Evolutionary conservation across 2,797 vertebrate genomes (phyloP), one percentile per base, ranked within the genome.

Genomic region (Staurois parvus): DNA sequence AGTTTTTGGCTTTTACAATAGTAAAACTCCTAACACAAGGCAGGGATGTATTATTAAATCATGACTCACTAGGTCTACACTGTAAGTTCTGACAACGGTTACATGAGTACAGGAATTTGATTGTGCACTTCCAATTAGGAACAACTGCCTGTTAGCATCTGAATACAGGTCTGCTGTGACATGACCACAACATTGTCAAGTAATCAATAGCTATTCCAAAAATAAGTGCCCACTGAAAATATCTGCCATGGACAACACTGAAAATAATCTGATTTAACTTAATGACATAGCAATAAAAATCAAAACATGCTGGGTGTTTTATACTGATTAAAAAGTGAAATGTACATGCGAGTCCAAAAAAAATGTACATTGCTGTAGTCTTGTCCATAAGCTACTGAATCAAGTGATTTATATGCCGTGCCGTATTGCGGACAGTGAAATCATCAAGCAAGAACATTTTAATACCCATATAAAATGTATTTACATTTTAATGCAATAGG

Each of bases 31-130:
- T 24, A 24, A 3, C 19, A 29, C 26, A 30, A 78, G 56, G 72
- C 74, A 74, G 79, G 32, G 72, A 85, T 30, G 40, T 81, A 76
- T 81, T 32, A 81, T 85, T 81, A 75, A 24, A 5, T 24, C 32
- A 69, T 86, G 84, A 81, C 28, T 85, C 84, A 85, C 69, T 68
- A 56, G 59, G 37, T 24, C 13, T 1, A 15, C 4, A 15, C 3
- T 4, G 17, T 68, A 68, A 80, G 78, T 21, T 2, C 3, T 70
- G 8, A 42, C 26, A 52, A 64, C 6, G 66, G 11, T 56, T 8
- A n/a, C 24, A 17, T 19, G 42, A 15, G 19, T 69, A 30, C 30
- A 81, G 29, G 59, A 34, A 67, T 56, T 80, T 72, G 7, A 56
- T 34, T 56, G 34, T 70, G 17, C 52, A 24, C 62, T 81, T n/a